These are phyloP conservation scores for Palaemon carinicauda DNA, from an alignment of 1,140 invertebrate genomes.

Conservation along the genomic window DNA sequence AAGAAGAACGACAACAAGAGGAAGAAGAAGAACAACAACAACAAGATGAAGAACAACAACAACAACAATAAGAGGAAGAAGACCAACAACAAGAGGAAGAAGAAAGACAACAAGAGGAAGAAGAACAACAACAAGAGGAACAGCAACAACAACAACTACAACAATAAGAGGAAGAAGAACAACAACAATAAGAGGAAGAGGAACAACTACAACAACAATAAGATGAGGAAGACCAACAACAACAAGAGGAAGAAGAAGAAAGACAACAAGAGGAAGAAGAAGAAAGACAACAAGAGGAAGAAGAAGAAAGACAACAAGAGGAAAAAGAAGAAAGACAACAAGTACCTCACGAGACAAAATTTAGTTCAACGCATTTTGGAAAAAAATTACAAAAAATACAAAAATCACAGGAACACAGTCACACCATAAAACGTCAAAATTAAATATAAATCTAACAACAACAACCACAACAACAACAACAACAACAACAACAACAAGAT, in stretches of 20 bases:
- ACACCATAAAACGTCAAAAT: no score
- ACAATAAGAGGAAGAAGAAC: neutral
- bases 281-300: neutral
- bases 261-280: neutral
- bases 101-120: neutral
- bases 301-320: neutral
- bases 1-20: neutral
- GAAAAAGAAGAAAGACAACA: no score
- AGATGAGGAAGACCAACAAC: neutral
- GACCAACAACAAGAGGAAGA: neutral
- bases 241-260: neutral
- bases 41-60: neutral
- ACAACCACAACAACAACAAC: no score
- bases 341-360: no score
- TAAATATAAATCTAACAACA: no score
- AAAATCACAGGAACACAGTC: neutral
- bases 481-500: no score
- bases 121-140: neutral
- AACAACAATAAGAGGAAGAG: neutral
- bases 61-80: neutral
- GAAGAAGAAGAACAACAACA: neutral
- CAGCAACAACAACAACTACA: neutral
- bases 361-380: no score
- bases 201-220: no score
- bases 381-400: no score